A percentile compares a stretch with the other conserved stretches of the same genome.
Evolutionary conservation across 2,113 vertebrate species (phyloP).

Genomic region (Lampris megalopsis): DNA sequence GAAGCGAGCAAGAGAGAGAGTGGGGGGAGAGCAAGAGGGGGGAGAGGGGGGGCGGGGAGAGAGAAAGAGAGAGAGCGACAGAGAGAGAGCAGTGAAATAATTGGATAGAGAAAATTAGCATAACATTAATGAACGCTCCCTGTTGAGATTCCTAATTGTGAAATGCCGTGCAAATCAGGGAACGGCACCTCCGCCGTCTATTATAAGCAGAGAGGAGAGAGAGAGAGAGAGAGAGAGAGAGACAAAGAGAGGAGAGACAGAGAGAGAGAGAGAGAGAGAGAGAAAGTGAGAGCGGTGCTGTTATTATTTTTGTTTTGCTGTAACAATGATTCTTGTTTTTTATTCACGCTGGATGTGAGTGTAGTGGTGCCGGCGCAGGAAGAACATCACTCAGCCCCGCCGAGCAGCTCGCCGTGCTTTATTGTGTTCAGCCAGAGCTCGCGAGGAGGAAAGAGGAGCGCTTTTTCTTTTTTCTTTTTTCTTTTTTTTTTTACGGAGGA

Average conservation of each 20-base stretch:
- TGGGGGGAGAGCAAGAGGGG: not conserved
- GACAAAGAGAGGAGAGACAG: conserved; percentile 5
- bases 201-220: conserved; percentile 72
- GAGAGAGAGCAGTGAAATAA: conserved; percentile 77
- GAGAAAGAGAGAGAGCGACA: conserved; percentile 73
- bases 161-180: conserved; percentile 71
- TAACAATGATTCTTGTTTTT: conserved; percentile 55
- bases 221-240: conserved; percentile 37
- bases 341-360: conserved; percentile 41
- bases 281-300: not conserved
- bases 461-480: conserved; percentile 23
- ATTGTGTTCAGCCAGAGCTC: conserved; percentile 18
- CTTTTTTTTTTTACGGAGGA: conserved; percentile 11
- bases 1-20: conserved; percentile 26
- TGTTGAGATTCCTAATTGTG: conserved; percentile 82
- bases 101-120: conserved; percentile 87
- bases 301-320: conserved; percentile 67
- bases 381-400: conserved; percentile 33
- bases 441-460: conserved; percentile 5
- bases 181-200: conserved; percentile 69
- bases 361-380: conserved; percentile 39
- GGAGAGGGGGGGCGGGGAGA: conserved; percentile 45
- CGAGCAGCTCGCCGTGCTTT: no score
- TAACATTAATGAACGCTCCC: conserved; percentile 86
- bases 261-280: conserved; percentile 34